A percentile compares a stretch with the other conserved stretches of the same genome.
These are phyloP conservation scores for Priocnemis perturbator DNA, from an alignment of 2,888 invertebrate species.

Conservation along the genomic window DNA sequence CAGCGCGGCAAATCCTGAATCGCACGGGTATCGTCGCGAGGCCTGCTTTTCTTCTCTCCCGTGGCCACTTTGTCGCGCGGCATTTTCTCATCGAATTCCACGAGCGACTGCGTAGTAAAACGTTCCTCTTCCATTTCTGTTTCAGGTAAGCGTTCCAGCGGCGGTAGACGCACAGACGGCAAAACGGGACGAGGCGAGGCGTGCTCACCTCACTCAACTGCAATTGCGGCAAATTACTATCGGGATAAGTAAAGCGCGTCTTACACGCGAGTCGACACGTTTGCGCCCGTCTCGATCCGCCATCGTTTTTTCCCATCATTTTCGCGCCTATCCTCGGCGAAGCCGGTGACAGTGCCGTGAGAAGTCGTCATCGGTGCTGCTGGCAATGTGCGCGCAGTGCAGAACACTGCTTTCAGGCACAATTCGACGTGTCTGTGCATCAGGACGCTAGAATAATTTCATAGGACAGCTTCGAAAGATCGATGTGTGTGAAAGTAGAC, in stretches of 20 bases:
- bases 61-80: background rate
- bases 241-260: constrained; percentile 26
- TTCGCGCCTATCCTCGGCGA: background rate
- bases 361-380: constrained; percentile 1
- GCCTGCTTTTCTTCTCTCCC: background rate
- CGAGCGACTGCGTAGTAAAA: constrained; percentile 13
- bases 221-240: constrained; percentile 26
- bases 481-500: no score
- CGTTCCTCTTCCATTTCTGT: constrained; percentile 23
- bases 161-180: constrained; percentile 7
- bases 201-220: constrained; percentile 22
- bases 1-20: no score
- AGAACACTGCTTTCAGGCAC: background rate
- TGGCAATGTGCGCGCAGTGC: constrained; percentile 1
- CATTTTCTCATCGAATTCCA: constrained; percentile 8
- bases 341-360: background rate
- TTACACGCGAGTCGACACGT: background rate
- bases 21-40: no score
- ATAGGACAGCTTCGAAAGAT: no score
- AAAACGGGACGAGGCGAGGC: constrained; percentile 28
- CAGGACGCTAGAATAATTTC: no score
- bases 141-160: constrained; percentile 36
- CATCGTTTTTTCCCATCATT: background rate
- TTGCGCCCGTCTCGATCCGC: background rate
- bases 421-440: no score